Evolutionary conservation across 1,140 invertebrate genomes (phyloP).

Genomic region (Scaptomyza pallida): DNA sequence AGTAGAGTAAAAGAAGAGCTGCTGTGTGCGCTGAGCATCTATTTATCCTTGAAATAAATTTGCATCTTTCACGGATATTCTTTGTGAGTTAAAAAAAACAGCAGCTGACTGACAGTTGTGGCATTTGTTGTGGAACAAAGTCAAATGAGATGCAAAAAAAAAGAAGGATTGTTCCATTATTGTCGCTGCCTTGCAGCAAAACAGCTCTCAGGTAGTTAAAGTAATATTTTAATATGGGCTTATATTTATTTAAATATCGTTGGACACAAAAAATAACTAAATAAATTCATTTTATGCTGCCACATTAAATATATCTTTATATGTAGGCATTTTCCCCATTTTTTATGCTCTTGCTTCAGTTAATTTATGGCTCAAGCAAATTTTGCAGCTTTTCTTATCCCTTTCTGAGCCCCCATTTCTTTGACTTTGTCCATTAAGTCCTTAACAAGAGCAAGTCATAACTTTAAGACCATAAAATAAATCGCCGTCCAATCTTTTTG

Average conservation of each 20-base stretch:
- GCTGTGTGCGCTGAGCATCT: slow-evolving; percentile 33
- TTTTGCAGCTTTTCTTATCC: slow-evolving; percentile 1
- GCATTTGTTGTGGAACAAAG: slow-evolving; percentile 57
- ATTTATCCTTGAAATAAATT: slow-evolving; percentile 53
- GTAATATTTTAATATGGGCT: not conserved
- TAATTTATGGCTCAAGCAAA: slow-evolving; percentile 18
- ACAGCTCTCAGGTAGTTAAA: not conserved
- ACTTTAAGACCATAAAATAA: slow-evolving; percentile 71
- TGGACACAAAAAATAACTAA: not conserved
- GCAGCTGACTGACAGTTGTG: slow-evolving; percentile 64
- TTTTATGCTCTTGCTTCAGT: not conserved
- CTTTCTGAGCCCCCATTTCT: slow-evolving; percentile 3
- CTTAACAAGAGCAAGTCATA: slow-evolving; percentile 44
- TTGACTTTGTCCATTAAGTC: slow-evolving; percentile 5
- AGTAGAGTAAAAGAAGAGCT: slow-evolving; percentile 14
- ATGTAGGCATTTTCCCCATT: not conserved
- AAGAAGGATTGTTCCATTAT: slow-evolving; percentile 22
- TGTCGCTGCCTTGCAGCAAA: slow-evolving; percentile 3
- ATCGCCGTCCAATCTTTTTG: slow-evolving; percentile 51
- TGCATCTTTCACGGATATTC: slow-evolving; percentile 41
- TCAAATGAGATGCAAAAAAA: slow-evolving; percentile 32
- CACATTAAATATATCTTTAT: not conserved
- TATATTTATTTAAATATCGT: not conserved
- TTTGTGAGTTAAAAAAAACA: slow-evolving; percentile 33
- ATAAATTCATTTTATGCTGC: not conserved